Percentiles rank a stretch among this genome's conserved stretches.
Evolutionary conservation across 2,797 vertebrate genomes (phyloP).

Genomic region (Paratrypauchen microcephalus): DNA sequence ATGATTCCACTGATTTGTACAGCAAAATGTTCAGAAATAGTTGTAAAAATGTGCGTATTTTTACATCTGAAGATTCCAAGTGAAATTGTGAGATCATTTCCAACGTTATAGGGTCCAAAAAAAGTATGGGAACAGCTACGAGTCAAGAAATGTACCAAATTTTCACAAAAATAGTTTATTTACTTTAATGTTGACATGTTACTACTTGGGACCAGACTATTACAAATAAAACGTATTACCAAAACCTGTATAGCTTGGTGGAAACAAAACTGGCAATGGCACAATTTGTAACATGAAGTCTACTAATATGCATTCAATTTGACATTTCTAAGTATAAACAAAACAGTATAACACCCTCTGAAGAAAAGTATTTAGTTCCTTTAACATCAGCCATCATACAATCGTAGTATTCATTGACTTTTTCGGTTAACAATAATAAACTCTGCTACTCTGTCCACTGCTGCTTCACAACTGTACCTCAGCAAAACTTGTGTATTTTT

Average conservation of each 20-base stretch:
- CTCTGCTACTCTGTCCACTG: not conserved
- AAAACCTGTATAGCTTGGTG: conserved; percentile 4
- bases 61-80: not conserved
- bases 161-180: conserved; percentile 1
- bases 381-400: conserved; percentile 8
- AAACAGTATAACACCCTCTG: not conserved
- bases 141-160: not conserved
- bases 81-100: not conserved
- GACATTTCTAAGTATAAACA: not conserved
- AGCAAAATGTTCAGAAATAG: not conserved
- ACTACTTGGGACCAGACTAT: not conserved
- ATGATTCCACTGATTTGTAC: not conserved
- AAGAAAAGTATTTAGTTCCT: not conserved
- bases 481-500: not conserved
- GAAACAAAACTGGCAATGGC: not conserved
- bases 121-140: not conserved
- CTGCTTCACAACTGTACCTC: conserved; percentile 15
- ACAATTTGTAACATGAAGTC: not conserved
- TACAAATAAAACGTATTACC: not conserved
- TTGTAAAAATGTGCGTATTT: not conserved
- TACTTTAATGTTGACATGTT: not conserved
- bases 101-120: not conserved
- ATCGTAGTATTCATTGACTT: conserved; percentile 8
- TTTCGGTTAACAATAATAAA: not conserved
- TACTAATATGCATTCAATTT: not conserved